Evolutionary conservation across 2,113 vertebrate genomes (phyloP).

Genomic region (Percopsis transmontana): DNA sequence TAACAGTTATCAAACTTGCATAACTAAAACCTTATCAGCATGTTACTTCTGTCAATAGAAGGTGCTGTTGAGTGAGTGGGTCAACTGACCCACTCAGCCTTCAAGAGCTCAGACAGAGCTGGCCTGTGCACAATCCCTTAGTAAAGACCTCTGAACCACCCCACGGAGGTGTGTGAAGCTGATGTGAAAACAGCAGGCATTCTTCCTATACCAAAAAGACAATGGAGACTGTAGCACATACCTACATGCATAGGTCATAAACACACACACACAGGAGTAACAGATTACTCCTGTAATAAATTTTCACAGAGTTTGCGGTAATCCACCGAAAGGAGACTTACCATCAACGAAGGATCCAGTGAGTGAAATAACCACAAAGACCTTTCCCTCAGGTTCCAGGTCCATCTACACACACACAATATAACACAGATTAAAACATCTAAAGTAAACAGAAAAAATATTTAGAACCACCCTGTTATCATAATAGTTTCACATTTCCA

Average conservation of each 20-base stretch:
- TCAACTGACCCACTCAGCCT: no score
- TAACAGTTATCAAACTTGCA: no score
- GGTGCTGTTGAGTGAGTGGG: no score
- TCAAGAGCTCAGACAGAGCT: no score
- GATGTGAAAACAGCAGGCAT: slow-evolving; percentile 11
- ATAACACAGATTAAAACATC: background rate
- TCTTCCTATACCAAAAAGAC: background rate
- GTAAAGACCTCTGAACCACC: no score
- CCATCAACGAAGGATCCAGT: slow-evolving; percentile 92
- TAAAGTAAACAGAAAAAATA: background rate
- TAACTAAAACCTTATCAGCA: no score
- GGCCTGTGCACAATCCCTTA: no score
- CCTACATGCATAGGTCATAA: background rate
- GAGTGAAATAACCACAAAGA: slow-evolving; percentile 88
- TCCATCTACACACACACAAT: slow-evolving; percentile 82
- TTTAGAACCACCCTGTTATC: background rate
- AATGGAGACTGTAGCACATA: background rate
- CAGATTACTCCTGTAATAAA: background rate
- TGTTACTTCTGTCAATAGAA: no score
- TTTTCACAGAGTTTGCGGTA: no score
- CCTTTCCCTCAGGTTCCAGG: slow-evolving; percentile 95
- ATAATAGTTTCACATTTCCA: background rate
- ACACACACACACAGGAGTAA: background rate
- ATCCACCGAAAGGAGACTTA: slow-evolving; percentile 67
- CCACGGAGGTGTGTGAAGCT: background rate